phyloP scores from a whole-genome alignment of 2,797 vertebrate genomes.

The Myripristis murdjan region DNA sequence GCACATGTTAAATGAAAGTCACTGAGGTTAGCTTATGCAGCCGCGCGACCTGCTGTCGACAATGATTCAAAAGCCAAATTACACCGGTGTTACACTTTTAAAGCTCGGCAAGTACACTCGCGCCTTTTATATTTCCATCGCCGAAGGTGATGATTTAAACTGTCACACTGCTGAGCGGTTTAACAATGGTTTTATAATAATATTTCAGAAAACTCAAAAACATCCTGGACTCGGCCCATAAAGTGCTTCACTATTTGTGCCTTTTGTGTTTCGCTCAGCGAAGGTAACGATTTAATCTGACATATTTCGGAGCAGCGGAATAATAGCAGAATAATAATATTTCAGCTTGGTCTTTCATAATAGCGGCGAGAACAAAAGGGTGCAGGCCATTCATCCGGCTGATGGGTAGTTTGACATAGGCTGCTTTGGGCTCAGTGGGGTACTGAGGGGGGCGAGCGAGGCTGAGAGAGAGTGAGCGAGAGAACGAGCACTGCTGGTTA shows the following conservation, averaged over 20 bases:
- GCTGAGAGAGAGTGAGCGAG: slow-evolving; percentile 60
- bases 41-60: too few relatives aligned
- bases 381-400: slow-evolving; percentile 65
- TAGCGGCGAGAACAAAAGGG: slow-evolving; percentile 71
- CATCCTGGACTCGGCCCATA: slow-evolving; percentile 53
- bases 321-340: slow-evolving; percentile 73
- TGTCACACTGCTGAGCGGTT: slow-evolving; percentile 68
- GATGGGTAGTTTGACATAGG: slow-evolving; percentile 76
- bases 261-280: slow-evolving; percentile 71
- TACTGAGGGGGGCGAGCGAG: slow-evolving; percentile 39
- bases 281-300: slow-evolving; percentile 78
- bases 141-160: slow-evolving; percentile 76
- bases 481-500: slow-evolving; percentile 29
- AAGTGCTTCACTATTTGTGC: slow-evolving; percentile 69
- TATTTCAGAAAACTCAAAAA: slow-evolving; percentile 65
- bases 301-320: slow-evolving; percentile 72
- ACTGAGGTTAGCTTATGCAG: not conserved
- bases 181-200: slow-evolving; percentile 76
- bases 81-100: slow-evolving; percentile 40
- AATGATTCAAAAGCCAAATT: slow-evolving; percentile 21
- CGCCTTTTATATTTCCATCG: slow-evolving; percentile 48
- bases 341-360: slow-evolving; percentile 70
- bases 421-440: slow-evolving; percentile 67
- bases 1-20: too few relatives aligned
- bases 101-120: slow-evolving; percentile 44